phyloP scores from a whole-genome alignment of 2,888 invertebrate species.

The Himalopsyche anomala region DNA sequence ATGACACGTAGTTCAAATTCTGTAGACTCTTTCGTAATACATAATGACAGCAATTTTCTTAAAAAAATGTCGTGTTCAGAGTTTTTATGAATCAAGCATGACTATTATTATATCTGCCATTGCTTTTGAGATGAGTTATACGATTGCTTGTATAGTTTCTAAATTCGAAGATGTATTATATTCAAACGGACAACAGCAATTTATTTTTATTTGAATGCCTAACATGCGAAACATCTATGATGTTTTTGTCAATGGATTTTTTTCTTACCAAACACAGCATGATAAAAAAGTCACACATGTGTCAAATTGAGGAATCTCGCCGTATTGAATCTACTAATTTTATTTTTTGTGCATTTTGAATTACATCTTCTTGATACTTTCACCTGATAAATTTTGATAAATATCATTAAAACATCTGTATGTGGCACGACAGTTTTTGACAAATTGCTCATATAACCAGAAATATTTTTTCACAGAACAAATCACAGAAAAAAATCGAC shows the following conservation, averaged over 20 bases:
- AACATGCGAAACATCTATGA: background rate
- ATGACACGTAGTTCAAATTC: background rate
- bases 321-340: too few relatives aligned
- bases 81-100: background rate
- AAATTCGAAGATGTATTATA: background rate
- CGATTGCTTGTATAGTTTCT: constrained; percentile 5
- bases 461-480: too few relatives aligned
- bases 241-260: constrained; percentile 1
- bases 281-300: too few relatives aligned
- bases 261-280: too few relatives aligned
- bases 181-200: background rate
- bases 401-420: too few relatives aligned
- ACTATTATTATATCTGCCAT: background rate
- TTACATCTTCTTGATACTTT: too few relatives aligned
- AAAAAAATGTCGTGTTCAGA: constrained; percentile 32
- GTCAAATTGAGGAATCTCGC: too few relatives aligned
- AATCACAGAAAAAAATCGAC: too few relatives aligned
- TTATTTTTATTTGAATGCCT: constrained; percentile 22
- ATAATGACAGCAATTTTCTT: constrained; percentile 14
- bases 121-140: constrained; percentile 29
- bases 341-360: too few relatives aligned
- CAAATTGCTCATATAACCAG: too few relatives aligned
- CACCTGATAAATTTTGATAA: too few relatives aligned
- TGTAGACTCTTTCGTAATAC: background rate
- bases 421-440: too few relatives aligned